Evolutionary conservation across 2,797 vertebrate genomes (phyloP), one percentile per base, ranked within the genome.

Genomic region (Galagoides demidoff): DNA sequence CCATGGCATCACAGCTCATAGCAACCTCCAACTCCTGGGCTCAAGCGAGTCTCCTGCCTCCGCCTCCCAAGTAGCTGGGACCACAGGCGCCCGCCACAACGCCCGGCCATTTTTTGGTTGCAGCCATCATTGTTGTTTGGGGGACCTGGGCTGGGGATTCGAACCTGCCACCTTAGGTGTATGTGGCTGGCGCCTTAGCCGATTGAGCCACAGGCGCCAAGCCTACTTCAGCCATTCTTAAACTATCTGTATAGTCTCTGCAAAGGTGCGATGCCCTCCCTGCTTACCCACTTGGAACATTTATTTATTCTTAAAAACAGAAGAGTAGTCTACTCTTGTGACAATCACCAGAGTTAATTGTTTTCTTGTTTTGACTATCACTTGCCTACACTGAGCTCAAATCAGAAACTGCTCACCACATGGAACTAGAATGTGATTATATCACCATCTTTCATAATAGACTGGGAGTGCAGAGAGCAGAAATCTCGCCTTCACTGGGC

Each of bases 301-400:
- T 64, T 59, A 45, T 70, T 70, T 63, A 45, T 79, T 89, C 64
- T 84, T 86, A 22, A 93, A 71, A 96, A 73, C 19, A 52, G 49
- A 52, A 52, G 49, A 52, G 49, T 14, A 23, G 4, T 70, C 68
- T 92, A 20, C 43, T 88, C 31, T 82, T 39, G 2, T 88, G 23
- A 85, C 68, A 96, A 87, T 49, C 22, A 12, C 31, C n/a, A 63
- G 77, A 83, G 29, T 73, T 85, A 68, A 81, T 66, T 89, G 59
- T 82, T 92, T 74, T 88, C 66, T 64, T 68, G 25, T 90, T 43
- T 90, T 25, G 52, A 34, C 45, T 81, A 61, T 49, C 37, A 49
- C 19, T 85, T 49, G 57, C 49, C 64, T 52, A 31, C 5, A 27
- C 12, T 88, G n/a, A 82, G 39, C 57, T 70, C 4, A 52, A 74